phyloP scores from a whole-genome alignment of 2,113 vertebrate species.

The Chitala chitala region DNA sequence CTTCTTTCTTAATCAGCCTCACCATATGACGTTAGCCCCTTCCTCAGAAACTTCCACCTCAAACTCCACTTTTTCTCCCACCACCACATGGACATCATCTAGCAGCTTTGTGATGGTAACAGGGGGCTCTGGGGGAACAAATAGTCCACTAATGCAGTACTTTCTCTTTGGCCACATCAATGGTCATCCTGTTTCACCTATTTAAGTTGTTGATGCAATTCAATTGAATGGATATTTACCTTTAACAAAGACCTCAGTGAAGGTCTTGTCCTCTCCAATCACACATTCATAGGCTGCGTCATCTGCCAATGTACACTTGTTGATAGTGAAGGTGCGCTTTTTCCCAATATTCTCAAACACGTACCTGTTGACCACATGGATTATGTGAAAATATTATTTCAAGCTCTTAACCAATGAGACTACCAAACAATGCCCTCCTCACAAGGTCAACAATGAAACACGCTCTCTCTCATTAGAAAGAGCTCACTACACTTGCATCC shows the following conservation, averaged over 20 bases:
- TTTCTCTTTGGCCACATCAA: neutral
- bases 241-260: constrained; percentile 80
- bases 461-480: neutral
- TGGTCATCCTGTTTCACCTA: neutral
- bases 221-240: constrained; percentile 52
- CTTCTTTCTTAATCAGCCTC: too few species aligned
- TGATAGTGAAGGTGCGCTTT: constrained; percentile 78
- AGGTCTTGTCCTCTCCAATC: constrained; percentile 74
- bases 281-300: constrained; percentile 80
- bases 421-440: too few species aligned
- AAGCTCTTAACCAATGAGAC: too few species aligned
- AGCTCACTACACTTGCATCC: neutral
- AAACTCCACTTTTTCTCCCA: constrained; percentile 80
- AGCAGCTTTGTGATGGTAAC: constrained; percentile 72
- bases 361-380: constrained; percentile 55
- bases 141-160: neutral
- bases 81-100: constrained; percentile 79
- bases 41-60: constrained; percentile 84
- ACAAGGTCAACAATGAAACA: too few species aligned
- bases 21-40: constrained; percentile 81
- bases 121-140: constrained; percentile 66
- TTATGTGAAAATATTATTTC: neutral
- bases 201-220: neutral
- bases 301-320: constrained; percentile 80
- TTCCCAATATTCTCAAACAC: constrained; percentile 81